Base-by-base conservation (phyloP, 2,797 vertebrate genomes). In the Echiichthys vipera region DNA sequence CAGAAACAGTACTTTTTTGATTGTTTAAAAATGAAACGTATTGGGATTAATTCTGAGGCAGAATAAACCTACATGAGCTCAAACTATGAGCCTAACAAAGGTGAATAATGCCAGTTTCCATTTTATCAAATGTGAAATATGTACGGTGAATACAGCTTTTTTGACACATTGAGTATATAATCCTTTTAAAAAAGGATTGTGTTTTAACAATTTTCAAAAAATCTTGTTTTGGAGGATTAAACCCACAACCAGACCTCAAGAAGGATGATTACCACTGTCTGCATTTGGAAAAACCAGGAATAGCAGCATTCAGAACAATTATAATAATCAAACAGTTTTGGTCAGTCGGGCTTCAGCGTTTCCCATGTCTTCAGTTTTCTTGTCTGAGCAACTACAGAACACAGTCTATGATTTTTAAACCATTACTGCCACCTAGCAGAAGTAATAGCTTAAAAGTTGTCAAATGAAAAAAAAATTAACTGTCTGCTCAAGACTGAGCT, bases 61-160 rank as follows among this genome's bases (percentile, higher is more conserved):
- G 11, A 24, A 14, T 51, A 29, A 9, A 54, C 11, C 27, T 53
- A 25, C 45, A 17, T 30, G 6, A 55, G 18, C 30, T 27, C 61
- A 50, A 43, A 43, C 12, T 34, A 17, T 32, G 20, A 57, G 30
- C 18, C 45, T 10, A 15, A 67, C 9, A 17, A 25, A 8, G 42
- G 10, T 2, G 1, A 72, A 74, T 51, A 15, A 20, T 29, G 30
- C 25, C 29, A 34, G 5, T 61, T 55, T 59, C 15, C 9, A 13
- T 64, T 39, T 46, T 50, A 29, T 56, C 14, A 65, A 39, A 39
- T 55, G n/a, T 67, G 12, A 57, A 69, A 67, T 57, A 24, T 57
- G 18, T 27, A 39, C 20, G 51, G 22, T 63, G 42, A 51, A 61
- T n/a, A 15, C 10, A 18, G 25, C 30, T 6, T 24, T 20, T 65